Evolutionary conservation across 2,888 invertebrate genomes (phyloP), one percentile per base, ranked within the genome.

Genomic region (Meandrusa payeni): DNA sequence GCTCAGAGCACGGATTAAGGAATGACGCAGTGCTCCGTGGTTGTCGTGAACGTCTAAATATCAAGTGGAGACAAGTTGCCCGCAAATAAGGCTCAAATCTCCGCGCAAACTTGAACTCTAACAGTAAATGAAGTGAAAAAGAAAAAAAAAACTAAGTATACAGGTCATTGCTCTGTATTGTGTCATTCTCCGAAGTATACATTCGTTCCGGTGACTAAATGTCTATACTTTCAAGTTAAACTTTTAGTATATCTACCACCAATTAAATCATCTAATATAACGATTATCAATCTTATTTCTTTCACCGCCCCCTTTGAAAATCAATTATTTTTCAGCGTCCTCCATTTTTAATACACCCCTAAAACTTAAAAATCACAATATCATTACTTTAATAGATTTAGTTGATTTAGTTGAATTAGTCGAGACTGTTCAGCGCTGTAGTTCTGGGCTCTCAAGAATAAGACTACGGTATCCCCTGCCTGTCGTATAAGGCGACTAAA

Each of bases 81-180:
- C 20, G 24, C 13, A 17, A 37, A 43, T 43, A 43, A 38, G 31
- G 43, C 32, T 38, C 43, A 43, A 43, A 31, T 29, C 32, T 24
- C 43, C 12, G 5, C 22, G 41, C 31, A 12, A 32, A 32, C 11
- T 22, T 11, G 29, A 26, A 38, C 15, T n/a, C 15, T 43, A 43
- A 43, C 43, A 31, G 43, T 43, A 38, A 38, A 43, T 38, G 12
- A 38, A 37, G 32, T 32, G 20, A 37, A 19, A 38, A 43, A 43
- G 31, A 13, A 37, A 41, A 6, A 29, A 43, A 43, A 26, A 26
- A 32, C 13, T 37, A 19, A 17, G 19, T n/a, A 19, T 31, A 9
- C 32, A 38, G 38, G 29, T 43, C 43, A 11, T 43, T 38, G 43
- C 28, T 31, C 43, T 26, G 38, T 32, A 38, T 38, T 37, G 36